Percentiles rank a stretch among this genome's conserved stretches.
These are phyloP conservation scores for Dinocampus coccinellae DNA, from an alignment of 2,888 invertebrate genomes.

Conservation along the genomic window DNA sequence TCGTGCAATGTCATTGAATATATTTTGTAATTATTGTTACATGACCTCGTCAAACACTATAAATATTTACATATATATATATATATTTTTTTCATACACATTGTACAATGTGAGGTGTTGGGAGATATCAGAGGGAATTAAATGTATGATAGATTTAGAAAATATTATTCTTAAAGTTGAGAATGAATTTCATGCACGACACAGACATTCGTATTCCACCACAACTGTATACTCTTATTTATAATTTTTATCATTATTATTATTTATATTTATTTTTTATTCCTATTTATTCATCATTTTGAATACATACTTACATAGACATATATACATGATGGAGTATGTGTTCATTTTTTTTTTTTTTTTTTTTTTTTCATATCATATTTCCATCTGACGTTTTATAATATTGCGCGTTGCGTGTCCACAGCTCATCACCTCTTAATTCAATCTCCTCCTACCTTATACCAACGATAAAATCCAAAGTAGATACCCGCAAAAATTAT, in stretches of 20 bases:
- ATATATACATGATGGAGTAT: neutral
- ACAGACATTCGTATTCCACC: conserved; percentile 25
- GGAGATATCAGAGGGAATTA: neutral
- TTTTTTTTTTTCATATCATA: conserved; percentile 11
- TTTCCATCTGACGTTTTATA: conserved; percentile 17
- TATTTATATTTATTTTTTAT: neutral
- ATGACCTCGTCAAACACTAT: neutral
- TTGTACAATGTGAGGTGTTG: neutral
- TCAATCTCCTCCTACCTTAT: conserved; percentile 19
- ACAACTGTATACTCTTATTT: conserved; percentile 5
- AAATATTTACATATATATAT: neutral
- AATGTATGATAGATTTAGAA: neutral
- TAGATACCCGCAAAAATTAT: conserved; percentile 24
- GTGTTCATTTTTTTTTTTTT: neutral
- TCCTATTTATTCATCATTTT: conserved; percentile 1
- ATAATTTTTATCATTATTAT: neutral
- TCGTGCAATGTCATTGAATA: conserved; percentile 16
- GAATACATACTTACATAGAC: neutral
- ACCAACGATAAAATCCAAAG: conserved; percentile 17
- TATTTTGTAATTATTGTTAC: neutral
- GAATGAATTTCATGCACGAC: conserved; percentile 20
- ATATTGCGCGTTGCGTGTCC: conserved; percentile 26
- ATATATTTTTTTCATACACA: neutral
- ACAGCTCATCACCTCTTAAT: conserved; percentile 31
- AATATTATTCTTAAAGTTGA: conserved; percentile 4